Percentiles rank a stretch among this genome's conserved stretches.
Conservation (phyloP, 2,113 vertebrate genomes). For the Mohoua ochrocephala region DNA sequence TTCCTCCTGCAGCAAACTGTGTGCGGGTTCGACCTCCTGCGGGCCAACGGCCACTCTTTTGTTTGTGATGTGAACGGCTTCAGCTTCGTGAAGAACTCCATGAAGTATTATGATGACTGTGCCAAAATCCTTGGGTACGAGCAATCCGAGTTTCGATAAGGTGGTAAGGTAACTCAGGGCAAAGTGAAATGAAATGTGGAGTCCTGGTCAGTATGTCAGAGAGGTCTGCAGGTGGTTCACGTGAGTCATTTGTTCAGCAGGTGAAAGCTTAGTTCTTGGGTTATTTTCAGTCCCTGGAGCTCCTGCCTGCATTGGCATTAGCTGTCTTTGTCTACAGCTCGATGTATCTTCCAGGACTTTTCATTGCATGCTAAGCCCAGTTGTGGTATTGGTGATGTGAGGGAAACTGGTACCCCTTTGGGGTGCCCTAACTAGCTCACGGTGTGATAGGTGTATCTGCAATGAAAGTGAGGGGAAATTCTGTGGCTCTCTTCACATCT, state of each 20-base stretch:
- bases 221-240: background rate
- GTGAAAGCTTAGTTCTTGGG: background rate
- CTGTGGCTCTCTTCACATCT: background rate
- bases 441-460: background rate
- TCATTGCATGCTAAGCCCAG: background rate
- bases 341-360: background rate
- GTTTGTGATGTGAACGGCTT: constrained; percentile 98
- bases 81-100: constrained; percentile 98
- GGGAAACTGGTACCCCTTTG: background rate
- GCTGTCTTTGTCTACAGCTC: background rate
- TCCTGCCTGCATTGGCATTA: background rate
- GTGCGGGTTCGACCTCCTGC: constrained; percentile 94
- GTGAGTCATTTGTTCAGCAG: background rate
- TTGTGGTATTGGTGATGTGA: background rate
- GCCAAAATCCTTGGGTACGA: constrained; percentile 96
- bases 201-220: background rate
- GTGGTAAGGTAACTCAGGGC: background rate
- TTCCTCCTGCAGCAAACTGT: constrained; percentile 87
- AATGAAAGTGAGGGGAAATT: background rate
- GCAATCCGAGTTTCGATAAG: background rate
- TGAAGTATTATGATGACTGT: constrained; percentile 99
- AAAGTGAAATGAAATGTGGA: background rate
- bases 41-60: constrained; percentile 94
- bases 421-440: background rate
- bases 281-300: background rate